These are phyloP conservation scores for Oncorhynchus mykiss DNA, from an alignment of 2,113 vertebrate genomes.

Conservation along the genomic window DNA sequence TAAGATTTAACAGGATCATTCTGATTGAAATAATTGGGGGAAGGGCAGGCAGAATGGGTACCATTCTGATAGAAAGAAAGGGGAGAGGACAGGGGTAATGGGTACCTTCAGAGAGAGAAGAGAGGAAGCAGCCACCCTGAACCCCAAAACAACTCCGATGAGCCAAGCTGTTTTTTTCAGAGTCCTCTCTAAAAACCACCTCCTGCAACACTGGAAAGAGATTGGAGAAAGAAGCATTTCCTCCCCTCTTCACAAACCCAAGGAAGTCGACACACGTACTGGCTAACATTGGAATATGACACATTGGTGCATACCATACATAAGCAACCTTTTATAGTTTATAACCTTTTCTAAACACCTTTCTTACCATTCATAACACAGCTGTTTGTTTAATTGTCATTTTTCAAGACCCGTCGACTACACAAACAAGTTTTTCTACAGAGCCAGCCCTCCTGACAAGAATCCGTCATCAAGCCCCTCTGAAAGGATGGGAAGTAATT, in stretches of 20 bases:
- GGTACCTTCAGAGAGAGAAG: slow-evolving; percentile 80
- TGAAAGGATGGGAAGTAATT: background rate
- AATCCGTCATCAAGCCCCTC: background rate
- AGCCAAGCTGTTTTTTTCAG: slow-evolving; percentile 76
- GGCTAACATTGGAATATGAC: background rate
- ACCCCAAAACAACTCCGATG: slow-evolving; percentile 80
- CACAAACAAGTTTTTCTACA: background rate
- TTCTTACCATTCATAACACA: background rate
- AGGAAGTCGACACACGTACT: background rate
- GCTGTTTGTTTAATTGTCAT: background rate
- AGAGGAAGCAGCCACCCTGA: slow-evolving; percentile 82
- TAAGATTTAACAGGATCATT: background rate
- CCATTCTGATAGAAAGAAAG: slow-evolving; percentile 13
- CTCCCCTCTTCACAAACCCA: slow-evolving; percentile 42
- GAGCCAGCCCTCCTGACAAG: background rate
- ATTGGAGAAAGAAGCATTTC: slow-evolving; percentile 52
- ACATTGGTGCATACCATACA: background rate
- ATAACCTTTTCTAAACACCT: background rate
- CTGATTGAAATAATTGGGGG: background rate
- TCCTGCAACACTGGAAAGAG: slow-evolving; percentile 78
- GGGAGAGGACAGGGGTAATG: background rate
- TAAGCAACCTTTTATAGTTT: background rate
- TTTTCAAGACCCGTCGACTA: background rate
- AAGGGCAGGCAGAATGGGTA: background rate
- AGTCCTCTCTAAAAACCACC: slow-evolving; percentile 82